Base-by-base conservation (phyloP, 2,888 invertebrate genomes). In the Papilio gigon region DNA sequence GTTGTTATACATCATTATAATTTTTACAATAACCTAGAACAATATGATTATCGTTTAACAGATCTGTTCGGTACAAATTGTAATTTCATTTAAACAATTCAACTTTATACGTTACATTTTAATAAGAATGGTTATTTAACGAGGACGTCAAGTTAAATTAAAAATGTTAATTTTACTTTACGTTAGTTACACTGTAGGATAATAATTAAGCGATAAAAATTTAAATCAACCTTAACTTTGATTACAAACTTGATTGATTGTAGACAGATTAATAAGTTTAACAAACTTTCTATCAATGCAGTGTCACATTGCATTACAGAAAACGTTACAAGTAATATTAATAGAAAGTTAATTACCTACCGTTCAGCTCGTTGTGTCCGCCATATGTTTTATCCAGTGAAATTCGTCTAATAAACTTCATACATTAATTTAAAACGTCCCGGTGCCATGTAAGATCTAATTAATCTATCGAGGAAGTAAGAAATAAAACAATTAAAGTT, bases 381-480 rank as follows among this genome's bases (percentile, higher is more conserved):
- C 81, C 79, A 80, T 84, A 82, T 83, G 85, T 83, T 84, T 83
- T 84, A 85, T 81, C 77, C 80, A 69, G 65, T 83, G 75, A 78
- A 76, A 79, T 79, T 75, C 78, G 78, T 81, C 76, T 85, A 84
- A 84, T 83, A 83, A 86, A 86, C 84, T 82, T 80, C 85, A 84
- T 84, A 80, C 83, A 85, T 85, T 82, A 85, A 85, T 87, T 84
- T 82, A 80, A 78, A 78, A 79, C 84, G 85, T 87, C 86, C 89
- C 87, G 88, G 85, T 86, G 81, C 84, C 86, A 84, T 84, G 84
- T 85, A 87, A 87, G 84, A 86, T 87, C 81, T 83, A 87, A 88
- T 89, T 88, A 88, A 85, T 86, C 80, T 86, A 84, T 82, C 74
- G 82, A 83, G 86, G 86, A 87, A 88, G 85, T 85, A 82, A 81